A percentile compares a stretch with the other conserved stretches of the same genome.
phyloP scores from a whole-genome alignment of 2,888 invertebrate species.

The Zhuqinia jingwanae region DNA sequence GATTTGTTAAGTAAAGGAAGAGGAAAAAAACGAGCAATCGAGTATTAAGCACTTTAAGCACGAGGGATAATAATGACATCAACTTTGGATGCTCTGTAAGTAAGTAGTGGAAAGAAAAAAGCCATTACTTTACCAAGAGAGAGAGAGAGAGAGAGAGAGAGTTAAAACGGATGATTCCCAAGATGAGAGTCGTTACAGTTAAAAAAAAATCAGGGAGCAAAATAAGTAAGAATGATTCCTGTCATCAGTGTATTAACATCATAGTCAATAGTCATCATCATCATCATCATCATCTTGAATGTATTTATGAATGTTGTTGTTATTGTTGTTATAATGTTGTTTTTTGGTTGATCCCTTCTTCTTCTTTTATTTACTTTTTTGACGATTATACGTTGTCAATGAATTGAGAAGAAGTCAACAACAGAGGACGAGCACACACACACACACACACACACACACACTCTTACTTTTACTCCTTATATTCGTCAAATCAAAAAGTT shows the following conservation, averaged over 20 bases:
- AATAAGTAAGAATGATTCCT: slow-evolving; percentile 10
- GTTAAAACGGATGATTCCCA: neutral
- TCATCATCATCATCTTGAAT: no score
- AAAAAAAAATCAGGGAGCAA: slow-evolving; percentile 18
- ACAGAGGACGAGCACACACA: neutral
- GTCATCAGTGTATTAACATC: slow-evolving; percentile 23
- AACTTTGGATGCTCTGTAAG: no score
- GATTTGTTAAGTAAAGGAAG: no score
- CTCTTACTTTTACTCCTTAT: no score
- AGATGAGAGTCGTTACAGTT: neutral
- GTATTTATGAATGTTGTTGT: slow-evolving; percentile 26
- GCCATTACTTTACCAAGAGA: no score
- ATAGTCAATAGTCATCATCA: no score
- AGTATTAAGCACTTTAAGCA: slow-evolving; percentile 54
- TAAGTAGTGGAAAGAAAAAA: slow-evolving; percentile 1
- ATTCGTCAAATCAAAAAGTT: no score
- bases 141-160: no score
- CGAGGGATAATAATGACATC: slow-evolving; percentile 51
- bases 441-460: neutral
- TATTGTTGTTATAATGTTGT: neutral
- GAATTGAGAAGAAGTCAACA: neutral
- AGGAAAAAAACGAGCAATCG: slow-evolving; percentile 57
- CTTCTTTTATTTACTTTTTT: neutral
- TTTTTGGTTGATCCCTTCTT: neutral
- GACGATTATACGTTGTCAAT: slow-evolving; percentile 36